phyloP scores from a whole-genome alignment of 2,888 invertebrate genomes.

The Eumerus sabulonum region DNA sequence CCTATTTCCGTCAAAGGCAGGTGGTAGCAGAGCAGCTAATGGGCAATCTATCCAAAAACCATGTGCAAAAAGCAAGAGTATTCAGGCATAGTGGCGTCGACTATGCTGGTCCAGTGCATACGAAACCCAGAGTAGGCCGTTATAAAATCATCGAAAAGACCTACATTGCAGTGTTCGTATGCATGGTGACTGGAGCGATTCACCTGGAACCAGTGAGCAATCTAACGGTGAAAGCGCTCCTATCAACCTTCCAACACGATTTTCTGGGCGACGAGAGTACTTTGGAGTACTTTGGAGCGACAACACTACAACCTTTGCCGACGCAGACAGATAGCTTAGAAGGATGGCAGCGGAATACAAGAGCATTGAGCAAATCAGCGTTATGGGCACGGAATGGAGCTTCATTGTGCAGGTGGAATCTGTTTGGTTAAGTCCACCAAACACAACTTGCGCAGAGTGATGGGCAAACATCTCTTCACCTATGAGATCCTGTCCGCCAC shows the following conservation, averaged over 20 bases:
- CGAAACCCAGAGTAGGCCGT: constrained; percentile 21
- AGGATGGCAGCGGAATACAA: neutral
- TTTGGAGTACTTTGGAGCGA: constrained; percentile 23
- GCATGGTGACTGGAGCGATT: constrained; percentile 28
- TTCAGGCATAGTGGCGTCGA: constrained; percentile 18
- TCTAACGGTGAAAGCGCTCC: constrained; percentile 3
- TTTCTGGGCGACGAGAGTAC: constrained; percentile 7
- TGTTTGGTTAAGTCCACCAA: neutral
- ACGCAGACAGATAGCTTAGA: constrained; percentile 5
- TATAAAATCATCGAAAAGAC: neutral
- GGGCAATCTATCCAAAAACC: neutral
- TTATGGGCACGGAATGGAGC: neutral
- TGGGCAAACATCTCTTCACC: constrained; percentile 29
- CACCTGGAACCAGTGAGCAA: constrained; percentile 22
- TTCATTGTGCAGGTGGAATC: constrained; percentile 4
- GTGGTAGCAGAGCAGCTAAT: constrained; percentile 11
- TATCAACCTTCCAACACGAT: constrained; percentile 12
- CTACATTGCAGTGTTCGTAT: too few species aligned
- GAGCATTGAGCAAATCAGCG: constrained; percentile 4
- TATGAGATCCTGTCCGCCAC: constrained; percentile 16
- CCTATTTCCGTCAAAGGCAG: constrained; percentile 18
- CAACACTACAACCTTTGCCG: constrained; percentile 10
- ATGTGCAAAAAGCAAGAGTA: neutral
- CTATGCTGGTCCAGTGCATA: constrained; percentile 16
- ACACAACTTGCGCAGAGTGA: constrained; percentile 9